These are phyloP conservation scores for Folsomia manolachei DNA, from an alignment of 2,888 invertebrate species.

Conservation along the genomic window DNA sequence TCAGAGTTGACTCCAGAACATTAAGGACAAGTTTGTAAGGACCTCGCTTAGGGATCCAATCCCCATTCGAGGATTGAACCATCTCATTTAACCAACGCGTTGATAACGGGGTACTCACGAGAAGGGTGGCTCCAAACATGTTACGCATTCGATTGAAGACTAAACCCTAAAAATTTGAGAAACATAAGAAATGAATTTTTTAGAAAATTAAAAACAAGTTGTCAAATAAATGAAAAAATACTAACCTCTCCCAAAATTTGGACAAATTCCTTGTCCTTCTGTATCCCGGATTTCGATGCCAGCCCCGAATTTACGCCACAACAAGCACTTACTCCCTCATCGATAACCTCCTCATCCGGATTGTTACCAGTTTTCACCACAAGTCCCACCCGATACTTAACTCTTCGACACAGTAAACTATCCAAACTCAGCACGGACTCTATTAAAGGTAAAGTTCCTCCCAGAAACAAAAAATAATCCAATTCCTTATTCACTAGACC, in stretches of 20 bases:
- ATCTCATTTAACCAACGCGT: constrained; percentile 39
- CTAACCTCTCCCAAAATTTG: no score
- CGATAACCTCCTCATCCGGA: background rate
- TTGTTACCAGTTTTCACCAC: no score
- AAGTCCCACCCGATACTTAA: constrained; percentile 28
- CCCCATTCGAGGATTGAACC: background rate
- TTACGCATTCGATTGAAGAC: constrained; percentile 28
- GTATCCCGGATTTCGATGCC: background rate
- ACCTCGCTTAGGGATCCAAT: constrained; percentile 36
- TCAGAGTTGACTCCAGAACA: constrained; percentile 27
- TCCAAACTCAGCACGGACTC: constrained; percentile 22
- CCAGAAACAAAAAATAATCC: constrained; percentile 32
- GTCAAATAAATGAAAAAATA: no score
- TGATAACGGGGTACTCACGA: constrained; percentile 29
- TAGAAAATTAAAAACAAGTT: no score
- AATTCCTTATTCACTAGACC: constrained; percentile 28
- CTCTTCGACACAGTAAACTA: constrained; percentile 20
- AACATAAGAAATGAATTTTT: background rate
- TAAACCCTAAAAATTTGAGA: background rate
- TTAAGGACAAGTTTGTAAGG: constrained; percentile 33
- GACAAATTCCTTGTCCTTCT: no score
- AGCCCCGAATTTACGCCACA: background rate
- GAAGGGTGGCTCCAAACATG: constrained; percentile 24
- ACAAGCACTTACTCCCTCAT: background rate
- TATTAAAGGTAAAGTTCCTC: background rate